These are phyloP conservation scores for Vanessa cardui DNA, from an alignment of 2,888 invertebrate genomes.

Conservation along the genomic window DNA sequence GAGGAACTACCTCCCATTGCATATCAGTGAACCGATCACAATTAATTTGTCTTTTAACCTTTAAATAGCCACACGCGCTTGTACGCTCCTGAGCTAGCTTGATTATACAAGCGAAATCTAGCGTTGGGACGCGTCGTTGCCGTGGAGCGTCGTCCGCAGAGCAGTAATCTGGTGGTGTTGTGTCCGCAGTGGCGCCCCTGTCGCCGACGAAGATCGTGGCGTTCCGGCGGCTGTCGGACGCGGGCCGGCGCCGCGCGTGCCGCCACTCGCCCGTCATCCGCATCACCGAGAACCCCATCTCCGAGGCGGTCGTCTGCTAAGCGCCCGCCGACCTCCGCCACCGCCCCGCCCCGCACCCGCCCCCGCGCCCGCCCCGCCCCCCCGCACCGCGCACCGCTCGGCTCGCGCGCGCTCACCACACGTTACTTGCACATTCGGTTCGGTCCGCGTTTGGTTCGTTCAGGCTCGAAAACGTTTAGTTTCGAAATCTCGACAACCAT, in stretches of 20 bases:
- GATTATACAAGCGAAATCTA: too few relatives aligned
- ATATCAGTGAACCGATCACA: too few relatives aligned
- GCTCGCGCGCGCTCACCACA: conserved; percentile 24
- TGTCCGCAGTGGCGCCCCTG: conserved; percentile 85
- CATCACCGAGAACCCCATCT: conserved; percentile 91
- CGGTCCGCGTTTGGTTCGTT: neutral
- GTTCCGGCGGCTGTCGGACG: conserved; percentile 84
- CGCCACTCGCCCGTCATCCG: conserved; percentile 85
- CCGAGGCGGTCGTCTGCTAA: conserved; percentile 88
- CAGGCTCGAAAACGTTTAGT: neutral
- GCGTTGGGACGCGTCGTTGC: too few relatives aligned
- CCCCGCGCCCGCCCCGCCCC: conserved; percentile 2
- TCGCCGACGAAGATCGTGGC: conserved; percentile 87
- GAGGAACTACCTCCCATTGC: too few relatives aligned
- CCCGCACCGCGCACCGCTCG: conserved; percentile 17
- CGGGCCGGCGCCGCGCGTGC: conserved; percentile 70
- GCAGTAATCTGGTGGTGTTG: neutral
- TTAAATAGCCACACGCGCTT: too few relatives aligned
- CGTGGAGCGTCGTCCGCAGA: neutral
- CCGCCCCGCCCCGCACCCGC: neutral
- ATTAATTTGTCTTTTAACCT: too few relatives aligned
- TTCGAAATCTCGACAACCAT: conserved; percentile 25
- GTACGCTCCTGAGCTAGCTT: too few relatives aligned
- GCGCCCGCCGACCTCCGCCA: neutral
- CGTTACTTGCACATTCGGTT: neutral